Evolutionary conservation across 2,113 vertebrate genomes (phyloP).

Genomic region (Chascanopsetta lugubris): DNA sequence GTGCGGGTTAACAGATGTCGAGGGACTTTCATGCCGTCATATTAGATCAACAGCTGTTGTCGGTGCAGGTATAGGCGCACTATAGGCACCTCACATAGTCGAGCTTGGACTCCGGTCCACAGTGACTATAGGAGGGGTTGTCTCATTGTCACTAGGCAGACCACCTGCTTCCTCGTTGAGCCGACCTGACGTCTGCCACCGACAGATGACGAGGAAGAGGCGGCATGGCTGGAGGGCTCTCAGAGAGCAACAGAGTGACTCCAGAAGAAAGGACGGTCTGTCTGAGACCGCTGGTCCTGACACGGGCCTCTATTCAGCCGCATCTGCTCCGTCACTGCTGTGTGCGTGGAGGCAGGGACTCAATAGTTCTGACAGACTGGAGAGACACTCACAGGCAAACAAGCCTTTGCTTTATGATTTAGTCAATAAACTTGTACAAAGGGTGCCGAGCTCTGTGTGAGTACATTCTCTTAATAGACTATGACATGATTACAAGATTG

Average conservation of each 20-base stretch:
- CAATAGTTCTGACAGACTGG: conserved; percentile 46
- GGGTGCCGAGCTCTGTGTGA: conserved; percentile 23
- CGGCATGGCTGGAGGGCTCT: conserved; percentile 59
- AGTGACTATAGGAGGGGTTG: conserved; percentile 28
- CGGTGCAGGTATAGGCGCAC: conserved; percentile 11
- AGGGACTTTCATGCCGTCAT: conserved; percentile 47
- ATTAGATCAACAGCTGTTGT: conserved; percentile 35
- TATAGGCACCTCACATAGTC: not conserved
- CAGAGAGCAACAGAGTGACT: conserved; percentile 37
- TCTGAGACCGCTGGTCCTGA: conserved; percentile 61
- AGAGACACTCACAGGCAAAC: conserved; percentile 51
- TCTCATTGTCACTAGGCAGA: conserved; percentile 45
- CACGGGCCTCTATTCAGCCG: conserved; percentile 66
- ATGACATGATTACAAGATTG: conserved; percentile 29
- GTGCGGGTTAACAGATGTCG: conserved; percentile 4
- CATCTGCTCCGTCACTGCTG: conserved; percentile 59
- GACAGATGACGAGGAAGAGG: conserved; percentile 69
- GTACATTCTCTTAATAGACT: conserved; percentile 29
- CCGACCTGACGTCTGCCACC: conserved; percentile 60
- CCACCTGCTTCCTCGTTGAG: conserved; percentile 64
- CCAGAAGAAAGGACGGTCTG: conserved; percentile 67
- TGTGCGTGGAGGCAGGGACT: conserved; percentile 35
- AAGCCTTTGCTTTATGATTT: conserved; percentile 56
- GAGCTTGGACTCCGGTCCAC: conserved; percentile 14
- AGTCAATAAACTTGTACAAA: conserved; percentile 57